A percentile compares a stretch with the other conserved stretches of the same genome.
Evolutionary conservation across 2,797 vertebrate species (phyloP).

Genomic region (Halcyon chelicuti): DNA sequence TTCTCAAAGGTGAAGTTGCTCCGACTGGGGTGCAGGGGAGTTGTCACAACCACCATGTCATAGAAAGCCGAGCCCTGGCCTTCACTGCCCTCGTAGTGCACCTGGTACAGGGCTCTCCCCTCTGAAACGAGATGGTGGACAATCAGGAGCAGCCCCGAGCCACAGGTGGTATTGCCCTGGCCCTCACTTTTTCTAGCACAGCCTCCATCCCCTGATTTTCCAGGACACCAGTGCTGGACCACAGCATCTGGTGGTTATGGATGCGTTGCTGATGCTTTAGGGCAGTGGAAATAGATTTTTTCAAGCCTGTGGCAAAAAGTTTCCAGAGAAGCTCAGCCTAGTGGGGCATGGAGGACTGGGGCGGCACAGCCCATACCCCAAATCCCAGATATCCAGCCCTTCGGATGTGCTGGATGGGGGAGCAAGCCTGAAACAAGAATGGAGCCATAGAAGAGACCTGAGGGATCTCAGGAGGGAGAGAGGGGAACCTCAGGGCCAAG

Average conservation of each 20-base stretch:
- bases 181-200: background rate
- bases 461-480: background rate
- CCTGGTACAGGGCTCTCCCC: constrained; percentile 86
- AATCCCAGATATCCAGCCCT: background rate
- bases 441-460: background rate
- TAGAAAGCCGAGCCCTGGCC: constrained; percentile 85
- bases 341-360: background rate
- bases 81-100: constrained; percentile 81
- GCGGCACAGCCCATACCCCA: background rate
- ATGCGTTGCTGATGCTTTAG: background rate
- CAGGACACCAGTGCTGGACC: background rate
- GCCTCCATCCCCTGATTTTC: background rate
- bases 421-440: background rate
- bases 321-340: background rate
- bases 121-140: constrained; percentile 73
- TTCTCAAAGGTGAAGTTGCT: constrained; percentile 86
- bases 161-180: background rate
- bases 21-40: constrained; percentile 85
- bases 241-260: background rate
- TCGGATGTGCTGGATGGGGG: background rate
- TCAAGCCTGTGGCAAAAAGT: background rate
- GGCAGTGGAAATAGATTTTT: background rate
- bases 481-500: background rate
- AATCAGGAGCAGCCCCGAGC: background rate
- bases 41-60: constrained; percentile 92